Percentiles rank a stretch among this genome's conserved stretches.
These are phyloP conservation scores for Acanthosepion lycidas DNA, from an alignment of 2,888 invertebrate species.

Conservation along the genomic window DNA sequence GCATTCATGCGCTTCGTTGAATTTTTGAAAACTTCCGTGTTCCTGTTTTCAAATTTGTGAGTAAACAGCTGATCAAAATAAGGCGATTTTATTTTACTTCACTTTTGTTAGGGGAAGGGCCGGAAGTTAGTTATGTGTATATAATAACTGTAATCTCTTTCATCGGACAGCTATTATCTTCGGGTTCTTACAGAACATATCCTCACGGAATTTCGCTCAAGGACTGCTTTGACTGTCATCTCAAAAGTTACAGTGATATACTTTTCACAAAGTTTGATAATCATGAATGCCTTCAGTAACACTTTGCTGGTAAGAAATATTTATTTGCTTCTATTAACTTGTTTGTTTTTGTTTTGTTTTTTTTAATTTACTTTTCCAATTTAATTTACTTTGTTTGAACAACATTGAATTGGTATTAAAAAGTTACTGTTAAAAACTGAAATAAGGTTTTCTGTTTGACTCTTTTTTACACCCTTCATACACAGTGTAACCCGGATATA, in stretches of 20 bases:
- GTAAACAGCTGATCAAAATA: background rate
- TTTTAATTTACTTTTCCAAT: too few relatives aligned
- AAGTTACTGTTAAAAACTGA: too few relatives aligned
- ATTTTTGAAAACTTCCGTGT: background rate
- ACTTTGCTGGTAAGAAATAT: background rate
- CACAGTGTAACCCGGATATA: too few relatives aligned
- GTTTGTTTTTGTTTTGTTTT: too few relatives aligned
- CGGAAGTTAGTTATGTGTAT: background rate
- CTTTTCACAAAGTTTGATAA: background rate
- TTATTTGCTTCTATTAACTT: too few relatives aligned
- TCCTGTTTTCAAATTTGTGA: background rate
- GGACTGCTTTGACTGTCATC: background rate
- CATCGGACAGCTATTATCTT: too few relatives aligned
- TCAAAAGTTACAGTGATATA: background rate
- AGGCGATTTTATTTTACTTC: too few relatives aligned
- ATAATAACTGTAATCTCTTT: background rate
- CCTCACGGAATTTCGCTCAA: background rate
- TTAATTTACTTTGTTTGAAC: too few relatives aligned
- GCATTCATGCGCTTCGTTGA: background rate
- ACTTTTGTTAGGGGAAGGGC: background rate
- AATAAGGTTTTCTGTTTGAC: too few relatives aligned
- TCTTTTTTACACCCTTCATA: too few relatives aligned
- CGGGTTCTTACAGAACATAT: background rate
- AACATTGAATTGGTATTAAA: too few relatives aligned
- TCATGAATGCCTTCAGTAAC: constrained; percentile 33